phyloP scores from a whole-genome alignment of 2,797 vertebrate genomes.

The Petrocephalus sullivani region DNA sequence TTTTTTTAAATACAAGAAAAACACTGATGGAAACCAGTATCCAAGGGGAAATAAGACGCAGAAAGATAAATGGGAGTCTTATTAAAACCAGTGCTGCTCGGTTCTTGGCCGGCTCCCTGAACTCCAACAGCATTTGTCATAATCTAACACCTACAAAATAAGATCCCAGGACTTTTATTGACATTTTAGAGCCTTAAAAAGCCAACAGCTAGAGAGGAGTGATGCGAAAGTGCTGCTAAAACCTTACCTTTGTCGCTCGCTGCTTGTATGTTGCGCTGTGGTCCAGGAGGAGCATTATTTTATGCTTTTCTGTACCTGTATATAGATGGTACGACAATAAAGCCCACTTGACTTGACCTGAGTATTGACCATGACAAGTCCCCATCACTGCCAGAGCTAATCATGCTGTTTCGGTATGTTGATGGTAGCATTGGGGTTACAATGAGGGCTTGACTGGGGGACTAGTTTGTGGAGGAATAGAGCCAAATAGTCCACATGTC shows the following conservation, averaged over 20 bases:
- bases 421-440: neutral
- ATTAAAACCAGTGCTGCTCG: neutral
- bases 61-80: constrained; percentile 1
- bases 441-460: neutral
- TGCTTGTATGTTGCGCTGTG: neutral
- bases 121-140: constrained; percentile 2
- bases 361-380: neutral
- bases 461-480: too few relatives aligned
- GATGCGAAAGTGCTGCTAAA: neutral
- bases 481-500: too few relatives aligned
- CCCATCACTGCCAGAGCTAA: neutral
- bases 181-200: neutral
- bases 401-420: neutral
- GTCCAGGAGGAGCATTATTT: neutral
- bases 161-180: neutral
- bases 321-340: neutral
- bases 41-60: neutral
- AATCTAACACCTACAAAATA: neutral
- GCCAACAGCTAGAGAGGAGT: neutral
- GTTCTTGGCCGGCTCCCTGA: neutral
- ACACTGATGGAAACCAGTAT: neutral
- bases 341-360: neutral
- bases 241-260: neutral
- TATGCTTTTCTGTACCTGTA: neutral
- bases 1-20: neutral